Evolutionary conservation across 1,140 invertebrate genomes (phyloP).

Genomic region (Bombus sylvicola): DNA sequence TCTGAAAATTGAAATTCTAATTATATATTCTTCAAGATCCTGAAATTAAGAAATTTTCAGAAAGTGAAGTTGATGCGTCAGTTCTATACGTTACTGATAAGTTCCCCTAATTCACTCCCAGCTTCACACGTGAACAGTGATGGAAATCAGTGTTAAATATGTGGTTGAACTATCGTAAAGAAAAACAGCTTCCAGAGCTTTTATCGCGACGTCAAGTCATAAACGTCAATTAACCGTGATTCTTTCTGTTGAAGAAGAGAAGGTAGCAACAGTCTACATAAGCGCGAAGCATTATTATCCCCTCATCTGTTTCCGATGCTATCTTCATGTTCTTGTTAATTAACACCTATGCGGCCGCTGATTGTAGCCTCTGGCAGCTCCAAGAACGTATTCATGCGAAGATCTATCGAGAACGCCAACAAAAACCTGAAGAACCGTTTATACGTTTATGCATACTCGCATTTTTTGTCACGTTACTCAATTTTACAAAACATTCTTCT

Average conservation of each 20-base stretch:
- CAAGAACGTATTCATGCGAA: neutral
- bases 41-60: neutral
- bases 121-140: no score
- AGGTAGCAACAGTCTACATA: neutral
- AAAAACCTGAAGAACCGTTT: neutral
- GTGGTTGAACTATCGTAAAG: neutral
- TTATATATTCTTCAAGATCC: neutral
- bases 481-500: neutral
- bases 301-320: conserved; percentile 10
- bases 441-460: neutral
- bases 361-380: conserved; percentile 5
- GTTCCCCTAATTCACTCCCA: neutral
- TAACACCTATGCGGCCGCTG: conserved; percentile 19
- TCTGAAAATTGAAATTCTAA: neutral
- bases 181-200: neutral
- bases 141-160: neutral
- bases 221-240: conserved; percentile 14
- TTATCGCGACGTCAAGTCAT: neutral
- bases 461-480: neutral
- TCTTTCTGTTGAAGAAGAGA: neutral
- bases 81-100: no score
- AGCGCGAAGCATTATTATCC: conserved; percentile 9
- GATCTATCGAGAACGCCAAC: neutral
- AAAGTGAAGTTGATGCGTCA: no score
- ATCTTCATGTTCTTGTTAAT: conserved; percentile 33